Conservation (phyloP, 1,140 invertebrate species). For the Drosophila busckii region DNA sequence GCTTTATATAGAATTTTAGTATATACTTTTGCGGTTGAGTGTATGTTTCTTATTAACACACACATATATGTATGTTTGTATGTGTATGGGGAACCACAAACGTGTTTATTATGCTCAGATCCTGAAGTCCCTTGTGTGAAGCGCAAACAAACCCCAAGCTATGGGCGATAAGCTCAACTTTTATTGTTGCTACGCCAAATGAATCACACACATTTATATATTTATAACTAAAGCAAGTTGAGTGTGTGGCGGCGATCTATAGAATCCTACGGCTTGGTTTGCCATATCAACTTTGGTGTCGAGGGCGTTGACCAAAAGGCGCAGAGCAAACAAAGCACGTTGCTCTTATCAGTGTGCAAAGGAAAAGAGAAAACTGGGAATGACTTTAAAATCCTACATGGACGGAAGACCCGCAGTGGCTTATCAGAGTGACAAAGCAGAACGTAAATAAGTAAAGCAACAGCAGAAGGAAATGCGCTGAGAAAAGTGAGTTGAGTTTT, state of each 20-base stretch:
- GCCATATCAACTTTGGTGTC: slow-evolving; percentile 42
- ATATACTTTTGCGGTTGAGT: too few relatives aligned
- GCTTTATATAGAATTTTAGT: too few relatives aligned
- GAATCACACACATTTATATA: slow-evolving; percentile 18
- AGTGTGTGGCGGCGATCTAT: not conserved
- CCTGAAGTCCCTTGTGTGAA: slow-evolving; percentile 13
- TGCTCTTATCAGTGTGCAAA: slow-evolving; percentile 43
- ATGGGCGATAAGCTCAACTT: slow-evolving; percentile 22
- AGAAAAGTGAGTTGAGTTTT: slow-evolving; percentile 14
- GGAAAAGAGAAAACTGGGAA: slow-evolving; percentile 9
- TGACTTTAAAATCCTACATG: slow-evolving; percentile 59
- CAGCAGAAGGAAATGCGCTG: slow-evolving; percentile 21
- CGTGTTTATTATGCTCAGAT: slow-evolving; percentile 19
- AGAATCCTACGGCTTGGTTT: slow-evolving; percentile 1
- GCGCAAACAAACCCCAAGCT: slow-evolving; percentile 18
- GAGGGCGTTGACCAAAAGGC: slow-evolving; percentile 59
- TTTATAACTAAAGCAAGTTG: slow-evolving; percentile 5
- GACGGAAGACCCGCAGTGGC: slow-evolving; percentile 62
- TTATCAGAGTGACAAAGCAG: slow-evolving; percentile 46
- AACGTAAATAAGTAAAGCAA: slow-evolving; percentile 42
- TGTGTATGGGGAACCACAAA: not conserved
- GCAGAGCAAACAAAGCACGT: slow-evolving; percentile 11
- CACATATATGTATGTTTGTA: not conserved
- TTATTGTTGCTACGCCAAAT: not conserved
- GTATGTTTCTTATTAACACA: too few relatives aligned